Percentiles rank a stretch among this genome's conserved stretches.
These are phyloP conservation scores for Amblyopsis hoosieri DNA, from an alignment of 2,797 vertebrate genomes.

Conservation along the genomic window DNA sequence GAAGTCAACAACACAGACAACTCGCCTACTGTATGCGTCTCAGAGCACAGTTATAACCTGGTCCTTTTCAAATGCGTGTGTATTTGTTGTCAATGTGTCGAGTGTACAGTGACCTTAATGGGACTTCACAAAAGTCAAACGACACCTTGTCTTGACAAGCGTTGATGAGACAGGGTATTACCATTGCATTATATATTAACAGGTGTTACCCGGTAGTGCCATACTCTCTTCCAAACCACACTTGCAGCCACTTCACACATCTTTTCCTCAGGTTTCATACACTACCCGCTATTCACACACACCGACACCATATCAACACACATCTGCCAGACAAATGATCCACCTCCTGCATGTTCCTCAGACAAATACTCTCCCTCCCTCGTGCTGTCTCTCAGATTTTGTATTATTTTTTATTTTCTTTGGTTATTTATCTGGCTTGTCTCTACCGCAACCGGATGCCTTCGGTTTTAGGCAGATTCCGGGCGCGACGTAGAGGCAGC, in stretches of 20 bases:
- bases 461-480: constrained; percentile 78
- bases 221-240: constrained; percentile 46
- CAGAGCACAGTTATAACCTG: constrained; percentile 63
- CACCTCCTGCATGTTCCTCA: constrained; percentile 75
- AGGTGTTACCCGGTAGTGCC: constrained; percentile 52
- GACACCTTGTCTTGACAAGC: no score
- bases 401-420: constrained; percentile 3
- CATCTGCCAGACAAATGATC: constrained; percentile 78
- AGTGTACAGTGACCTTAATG: no score
- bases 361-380: constrained; percentile 74
- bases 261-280: constrained; percentile 51
- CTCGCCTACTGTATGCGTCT: constrained; percentile 58
- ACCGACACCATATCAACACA: constrained; percentile 58
- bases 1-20: constrained; percentile 66
- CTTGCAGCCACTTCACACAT: constrained; percentile 8
- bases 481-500: constrained; percentile 63
- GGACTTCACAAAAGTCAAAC: no score
- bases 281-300: constrained; percentile 56
- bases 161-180: constrained; percentile 22
- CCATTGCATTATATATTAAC: no score
- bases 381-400: constrained; percentile 60
- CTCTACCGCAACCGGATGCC: constrained; percentile 67
- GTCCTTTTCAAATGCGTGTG: constrained; percentile 43
- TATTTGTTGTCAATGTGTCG: constrained; percentile 35
- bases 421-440: constrained; percentile 66